Base-by-base conservation (phyloP, 2,888 invertebrate genomes). In the Calliopum simillimum region DNA sequence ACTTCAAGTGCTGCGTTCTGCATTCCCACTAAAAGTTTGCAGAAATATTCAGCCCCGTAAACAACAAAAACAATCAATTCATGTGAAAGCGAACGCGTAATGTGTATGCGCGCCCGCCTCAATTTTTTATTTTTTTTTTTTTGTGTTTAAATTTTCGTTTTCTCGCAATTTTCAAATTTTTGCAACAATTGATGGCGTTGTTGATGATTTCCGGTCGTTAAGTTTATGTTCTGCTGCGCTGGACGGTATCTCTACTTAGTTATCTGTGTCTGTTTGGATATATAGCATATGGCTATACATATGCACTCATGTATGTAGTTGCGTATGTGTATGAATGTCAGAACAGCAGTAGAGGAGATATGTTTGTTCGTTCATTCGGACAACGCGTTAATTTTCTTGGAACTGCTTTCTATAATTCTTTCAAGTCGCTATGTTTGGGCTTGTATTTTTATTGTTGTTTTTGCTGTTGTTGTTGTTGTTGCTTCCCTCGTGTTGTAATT, bases 121-220 rank as follows among this genome's bases (percentile, higher is more conserved):
- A 33, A 33, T 33, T 33, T n/a, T n/a, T n/a, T n/a, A n/a, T n/a
- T n/a, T n/a, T n/a, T n/a, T n/a, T n/a, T n/a, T n/a, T n/a, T n/a
- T 33, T 33, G 33, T 33, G 33, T 33, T 33, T 33, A 33, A 33
- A 4, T 33, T 33, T 33, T 33, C 8, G 33, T 33, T 33, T 33
- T 33, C 4, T 1, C 1, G 33, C 33, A 33, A 33, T 33, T 33
- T 8, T 33, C 8, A 33, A 33, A 33, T 8, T 33, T 33, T 33
- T 33, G 78, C 82, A 77, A 77, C 77, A 76, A 75, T 77, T 78
- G 78, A 75, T 74, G 76, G 74, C 75, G 75, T 77, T 77, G 77
- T 77, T 76, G 76, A 74, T 75, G 78, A 82, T 80, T 82, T 82
- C 84, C 82, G 84, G 82, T 81, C 80, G 74, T 59, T 66, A n/a